Percentiles rank a stretch among this genome's conserved stretches.
These are phyloP conservation scores for Pyralis farinalis DNA, from an alignment of 2,888 invertebrate species.

Conservation along the genomic window DNA sequence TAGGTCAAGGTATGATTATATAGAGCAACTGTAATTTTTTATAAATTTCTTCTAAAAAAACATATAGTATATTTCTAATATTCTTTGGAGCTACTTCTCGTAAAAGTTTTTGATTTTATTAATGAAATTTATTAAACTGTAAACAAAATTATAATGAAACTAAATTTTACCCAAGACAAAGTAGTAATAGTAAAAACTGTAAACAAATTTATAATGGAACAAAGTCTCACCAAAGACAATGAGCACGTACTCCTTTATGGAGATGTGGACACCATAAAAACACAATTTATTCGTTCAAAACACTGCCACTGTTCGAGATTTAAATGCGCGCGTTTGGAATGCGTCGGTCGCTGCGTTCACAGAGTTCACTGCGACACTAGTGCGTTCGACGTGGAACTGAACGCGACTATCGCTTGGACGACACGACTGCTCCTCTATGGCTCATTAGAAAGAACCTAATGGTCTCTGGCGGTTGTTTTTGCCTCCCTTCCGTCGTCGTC, in stretches of 20 bases:
- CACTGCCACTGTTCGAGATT: conserved; percentile 26
- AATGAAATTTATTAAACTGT: too few species aligned
- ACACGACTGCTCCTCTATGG: conserved; percentile 54
- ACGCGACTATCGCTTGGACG: conserved; percentile 51
- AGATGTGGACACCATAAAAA: conserved; percentile 20
- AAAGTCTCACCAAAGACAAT: conserved; percentile 41
- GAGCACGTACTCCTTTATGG: conserved; percentile 18
- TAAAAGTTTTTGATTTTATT: too few species aligned
- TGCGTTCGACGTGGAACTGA: conserved; percentile 48
- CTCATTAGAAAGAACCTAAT: conserved; percentile 45
- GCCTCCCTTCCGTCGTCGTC: conserved; percentile 33
- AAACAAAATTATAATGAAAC: too few species aligned
- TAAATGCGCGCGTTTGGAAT: conserved; percentile 27
- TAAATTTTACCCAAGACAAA: too few species aligned
- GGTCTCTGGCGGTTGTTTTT: conserved; percentile 30
- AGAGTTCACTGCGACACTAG: conserved; percentile 42
- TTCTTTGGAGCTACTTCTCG: too few species aligned
- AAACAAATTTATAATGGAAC: too few species aligned
- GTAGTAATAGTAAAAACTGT: too few species aligned
- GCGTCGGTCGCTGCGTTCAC: conserved; percentile 30
- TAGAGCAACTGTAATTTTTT: too few species aligned
- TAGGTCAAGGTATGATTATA: too few species aligned
- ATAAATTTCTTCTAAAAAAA: too few species aligned
- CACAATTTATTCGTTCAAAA: conserved; percentile 13
- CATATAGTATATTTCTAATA: too few species aligned